Base-by-base conservation (phyloP, 2,888 invertebrate genomes). In the Stictocephala bisonia region DNA sequence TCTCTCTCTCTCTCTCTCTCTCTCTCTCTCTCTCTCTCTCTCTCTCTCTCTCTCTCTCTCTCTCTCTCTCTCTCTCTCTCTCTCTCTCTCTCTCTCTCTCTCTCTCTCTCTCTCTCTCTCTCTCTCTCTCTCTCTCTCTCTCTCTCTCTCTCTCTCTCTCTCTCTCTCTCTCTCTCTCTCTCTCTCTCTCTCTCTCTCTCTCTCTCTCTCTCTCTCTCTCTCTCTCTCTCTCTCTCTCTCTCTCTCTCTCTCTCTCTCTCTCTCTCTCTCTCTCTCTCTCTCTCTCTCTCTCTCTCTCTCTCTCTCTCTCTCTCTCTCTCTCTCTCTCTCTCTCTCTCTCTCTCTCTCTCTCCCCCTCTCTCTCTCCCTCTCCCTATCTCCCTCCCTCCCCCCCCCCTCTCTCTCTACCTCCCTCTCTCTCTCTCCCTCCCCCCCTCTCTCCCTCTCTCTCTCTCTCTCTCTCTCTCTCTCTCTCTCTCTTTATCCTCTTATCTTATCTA, bases 271-370 rank as follows among this genome's bases (percentile, higher is more conserved):
- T 35, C 35, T 35, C 35, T 35, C 35, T 35, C 35, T 35, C 35
- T 35, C 35, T 35, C 35, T 35, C 35, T 35, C 35, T 35, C 35
- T 35, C 35, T 35, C 35, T 35, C 35, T 35, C 35, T 35, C 35
- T 35, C 35, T 35, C 35, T 35, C 35, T 35, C 35, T 35, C 35
- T 35, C 35, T 35, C 35, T 35, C 35, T 35, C 35, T 35, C 35
- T 35, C 35, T 35, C 35, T 35, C 26, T 64, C 40, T 64, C 31
- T 64, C 18, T 64, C 18, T 64, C 31, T 18, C 64, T 35, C 64
- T 35, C 15, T 50, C 51, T 29, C 18, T 44, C 44, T 66, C 20
- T 66, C 15, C n/a, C n/a, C n/a, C n/a, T n/a, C n/a, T n/a, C n/a
- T n/a, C n/a, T n/a, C n/a, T n/a, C n/a, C n/a, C n/a, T n/a, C n/a